phyloP scores from a whole-genome alignment of 2,797 vertebrate genomes.

The Sandelia bainsii region DNA sequence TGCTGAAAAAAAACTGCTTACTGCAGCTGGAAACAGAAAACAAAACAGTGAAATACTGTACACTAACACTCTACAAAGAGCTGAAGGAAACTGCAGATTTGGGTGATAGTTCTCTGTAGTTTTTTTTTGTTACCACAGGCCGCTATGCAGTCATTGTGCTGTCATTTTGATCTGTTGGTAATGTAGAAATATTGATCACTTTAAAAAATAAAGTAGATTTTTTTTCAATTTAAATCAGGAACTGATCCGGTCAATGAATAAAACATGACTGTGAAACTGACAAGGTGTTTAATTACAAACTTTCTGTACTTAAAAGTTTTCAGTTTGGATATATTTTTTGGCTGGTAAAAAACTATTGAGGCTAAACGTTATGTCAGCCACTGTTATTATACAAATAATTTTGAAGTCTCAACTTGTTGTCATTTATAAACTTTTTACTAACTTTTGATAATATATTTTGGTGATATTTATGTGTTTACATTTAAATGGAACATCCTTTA shows the following conservation, averaged over 20 bases:
- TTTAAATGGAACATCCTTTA: slow-evolving; percentile 32
- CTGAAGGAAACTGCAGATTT: background rate
- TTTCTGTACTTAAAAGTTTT: background rate
- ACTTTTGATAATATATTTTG: background rate
- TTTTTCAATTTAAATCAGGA: background rate
- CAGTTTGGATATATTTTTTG: background rate
- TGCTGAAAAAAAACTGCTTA: background rate
- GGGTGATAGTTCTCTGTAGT: background rate
- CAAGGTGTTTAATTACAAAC: background rate
- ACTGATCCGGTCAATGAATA: background rate
- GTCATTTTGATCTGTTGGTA: slow-evolving; percentile 1
- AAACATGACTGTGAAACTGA: background rate
- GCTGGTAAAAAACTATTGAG: slow-evolving; percentile 1
- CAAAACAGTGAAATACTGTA: background rate
- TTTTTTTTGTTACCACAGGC: too few species aligned
- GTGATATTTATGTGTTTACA: slow-evolving; percentile 26
- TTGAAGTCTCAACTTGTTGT: background rate
- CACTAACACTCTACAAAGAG: background rate
- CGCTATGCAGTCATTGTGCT: background rate
- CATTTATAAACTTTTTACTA: background rate
- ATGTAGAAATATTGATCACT: background rate
- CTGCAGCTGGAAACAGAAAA: background rate
- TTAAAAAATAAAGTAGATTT: background rate
- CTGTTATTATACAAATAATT: background rate
- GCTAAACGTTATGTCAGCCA: background rate